phyloP scores from a whole-genome alignment of 2,113 vertebrate genomes.

The Tragulus kanchil region DNA sequence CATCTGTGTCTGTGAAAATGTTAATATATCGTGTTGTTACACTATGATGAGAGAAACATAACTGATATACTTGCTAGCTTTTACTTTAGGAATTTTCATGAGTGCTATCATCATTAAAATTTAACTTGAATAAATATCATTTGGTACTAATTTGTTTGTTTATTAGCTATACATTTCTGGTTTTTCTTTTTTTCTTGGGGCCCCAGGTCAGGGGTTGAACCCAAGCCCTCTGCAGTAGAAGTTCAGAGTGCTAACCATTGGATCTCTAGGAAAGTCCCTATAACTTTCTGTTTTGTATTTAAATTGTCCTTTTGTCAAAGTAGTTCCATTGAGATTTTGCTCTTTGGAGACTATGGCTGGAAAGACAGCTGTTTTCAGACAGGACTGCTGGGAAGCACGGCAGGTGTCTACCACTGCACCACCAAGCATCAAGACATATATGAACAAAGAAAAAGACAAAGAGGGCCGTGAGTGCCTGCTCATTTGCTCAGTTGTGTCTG shows the following conservation, averaged over 20 bases:
- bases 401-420: background rate
- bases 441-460: background rate
- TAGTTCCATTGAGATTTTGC: background rate
- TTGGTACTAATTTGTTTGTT: background rate
- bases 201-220: background rate
- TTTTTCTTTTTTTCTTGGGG: background rate
- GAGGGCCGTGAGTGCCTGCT: background rate
- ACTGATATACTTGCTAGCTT: background rate
- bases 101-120: background rate
- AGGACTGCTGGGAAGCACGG: background rate
- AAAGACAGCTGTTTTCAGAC: conserved; percentile 5
- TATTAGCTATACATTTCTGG: background rate
- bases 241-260: background rate
- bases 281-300: conserved; percentile 12
- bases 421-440: background rate
- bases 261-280: background rate
- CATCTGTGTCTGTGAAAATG: background rate
- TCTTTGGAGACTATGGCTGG: background rate
- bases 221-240: background rate
- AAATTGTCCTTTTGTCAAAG: background rate
- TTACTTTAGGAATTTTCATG: background rate
- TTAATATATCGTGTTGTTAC: background rate
- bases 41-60: background rate
- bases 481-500: no score
- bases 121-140: background rate